A percentile compares a stretch with the other conserved stretches of the same genome.
phyloP scores from a whole-genome alignment of 2,888 invertebrate species.

The Drosophila cognata region DNA sequence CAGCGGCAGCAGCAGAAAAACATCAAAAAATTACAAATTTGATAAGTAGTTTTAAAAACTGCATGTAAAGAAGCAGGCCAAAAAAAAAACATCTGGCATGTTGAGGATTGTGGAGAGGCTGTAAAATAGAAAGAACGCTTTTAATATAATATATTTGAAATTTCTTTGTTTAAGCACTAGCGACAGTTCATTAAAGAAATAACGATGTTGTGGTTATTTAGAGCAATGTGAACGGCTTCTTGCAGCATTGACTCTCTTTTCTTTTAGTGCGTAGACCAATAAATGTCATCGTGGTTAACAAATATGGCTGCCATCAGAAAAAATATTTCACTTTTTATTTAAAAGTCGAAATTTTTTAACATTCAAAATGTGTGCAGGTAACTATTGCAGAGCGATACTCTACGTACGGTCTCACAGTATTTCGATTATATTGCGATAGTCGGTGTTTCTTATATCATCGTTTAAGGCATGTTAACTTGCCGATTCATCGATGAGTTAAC shows the following conservation, averaged over 20 bases:
- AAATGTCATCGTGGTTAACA: constrained; percentile 28
- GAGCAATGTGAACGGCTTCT: constrained; percentile 40
- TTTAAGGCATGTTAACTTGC: background rate
- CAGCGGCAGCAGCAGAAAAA: constrained; percentile 25
- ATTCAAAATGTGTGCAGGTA: background rate
- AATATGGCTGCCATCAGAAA: background rate
- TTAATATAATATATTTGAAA: constrained; percentile 46
- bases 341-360: background rate
- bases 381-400: background rate
- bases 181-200: constrained; percentile 65
- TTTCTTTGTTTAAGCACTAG: constrained; percentile 50
- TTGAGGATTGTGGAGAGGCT: constrained; percentile 25
- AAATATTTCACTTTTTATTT: background rate
- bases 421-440: background rate
- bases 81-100: constrained; percentile 15
- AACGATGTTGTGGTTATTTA: constrained; percentile 63
- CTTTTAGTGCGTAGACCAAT: constrained; percentile 28
- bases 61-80: constrained; percentile 14
- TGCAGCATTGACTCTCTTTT: constrained; percentile 29
- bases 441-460: background rate
- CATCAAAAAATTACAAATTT: constrained; percentile 20
- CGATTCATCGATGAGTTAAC: constrained; percentile 1
- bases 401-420: no score
- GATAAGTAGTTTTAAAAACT: constrained; percentile 48
- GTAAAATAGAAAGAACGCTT: constrained; percentile 50